Base-by-base conservation (phyloP, 2,113 vertebrate genomes). In the Dasyurus viverrinus region DNA sequence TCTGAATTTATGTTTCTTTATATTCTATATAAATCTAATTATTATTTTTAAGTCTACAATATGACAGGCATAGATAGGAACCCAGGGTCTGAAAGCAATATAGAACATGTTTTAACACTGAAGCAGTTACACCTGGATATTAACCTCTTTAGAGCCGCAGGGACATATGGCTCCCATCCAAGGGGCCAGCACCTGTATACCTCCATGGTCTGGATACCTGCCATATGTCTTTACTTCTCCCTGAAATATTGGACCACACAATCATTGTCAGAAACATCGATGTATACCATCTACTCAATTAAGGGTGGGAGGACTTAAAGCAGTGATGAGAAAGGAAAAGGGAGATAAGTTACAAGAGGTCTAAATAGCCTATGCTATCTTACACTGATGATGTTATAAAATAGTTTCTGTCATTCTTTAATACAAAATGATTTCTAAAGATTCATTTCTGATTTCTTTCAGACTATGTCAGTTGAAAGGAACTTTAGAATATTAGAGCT, bases 171-270 rank as follows among this genome's bases (percentile, higher is more conserved):
- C 98, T 95, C 42, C 93, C 84, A 93, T 98, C 98, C 98, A 98
- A 97, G 97, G 94, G 97, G 97, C 91, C 96, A 98, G 93, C 98
- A 98, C 98, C 98, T 98, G 98, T 98, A 96, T 96, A 92, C 96
- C 92, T 95, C 95, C 30, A 53, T 0, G 1, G 93, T 42, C 91
- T 97, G 97, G 98, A 98, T 26, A 36, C 36, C 97, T 98, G 97
- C 98, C 97, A 97, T 48, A 96, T 9, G 0, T 94, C 96, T 98
- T 98, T 46, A 54, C 96, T 92, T 46, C 97, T 96, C 93, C 95
- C 94, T 95, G 95, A 96, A 97, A 96, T 57, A 16, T 96, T 53
- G 93, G 92, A 93, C 95, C 94, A 97, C 94, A 94, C 11, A 25
- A 93, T 97, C 93, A 93, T 93, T n/a, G 8, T 10, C 5, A 91